Base-by-base conservation (phyloP, 2,113 vertebrate species). In the Entosphenus tridentatus region DNA sequence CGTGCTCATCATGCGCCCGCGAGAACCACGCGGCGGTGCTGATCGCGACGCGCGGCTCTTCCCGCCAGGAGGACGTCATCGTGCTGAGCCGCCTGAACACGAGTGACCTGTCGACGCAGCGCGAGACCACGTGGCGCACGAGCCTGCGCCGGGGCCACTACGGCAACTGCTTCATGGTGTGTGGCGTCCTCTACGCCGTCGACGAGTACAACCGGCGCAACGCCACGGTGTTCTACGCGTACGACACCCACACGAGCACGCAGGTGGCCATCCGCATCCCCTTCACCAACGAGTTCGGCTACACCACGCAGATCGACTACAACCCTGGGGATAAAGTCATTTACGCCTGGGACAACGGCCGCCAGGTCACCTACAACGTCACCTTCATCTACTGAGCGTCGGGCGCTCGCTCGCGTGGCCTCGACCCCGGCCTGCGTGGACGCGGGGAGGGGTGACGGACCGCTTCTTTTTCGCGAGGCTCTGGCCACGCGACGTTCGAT, bases 211-310 rank as follows among this genome's bases (percentile, higher is more conserved):
- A 86, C 75, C 81, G 81, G 73, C 83, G 76, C 68, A 82, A 89
- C 0, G 88, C 88, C 76, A 88, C 87, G 75, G 85, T 98, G 78
- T 87, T 88, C 39, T 96, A 98, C 0, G 93, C 93, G 74, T 98
- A 89, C 1, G 93, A 98, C 80, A 98, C 92, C 0, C 92, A 98
- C 83, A 98, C 93, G 74, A 93, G 93, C 78, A 98, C 92, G 0
- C 93, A 96, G 78, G 89, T 91, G 75, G 79, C 83, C 71, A 91
- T 89, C 55, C 81, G 87, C 70, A 81, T 96, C 77, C 89, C 92
- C 21, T 96, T 98, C 62, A 86, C 82, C 76, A 98, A 92, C 1
- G 86, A 87, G 74, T 93, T 88, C 0, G 83, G 87, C 65, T 86
- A 89, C 73, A 93, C 85, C 70, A 95, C 92, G 0, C 93, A 98